Conservation (phyloP, 2,797 vertebrate species). For the Odontamblyopus lacepedii region DNA sequence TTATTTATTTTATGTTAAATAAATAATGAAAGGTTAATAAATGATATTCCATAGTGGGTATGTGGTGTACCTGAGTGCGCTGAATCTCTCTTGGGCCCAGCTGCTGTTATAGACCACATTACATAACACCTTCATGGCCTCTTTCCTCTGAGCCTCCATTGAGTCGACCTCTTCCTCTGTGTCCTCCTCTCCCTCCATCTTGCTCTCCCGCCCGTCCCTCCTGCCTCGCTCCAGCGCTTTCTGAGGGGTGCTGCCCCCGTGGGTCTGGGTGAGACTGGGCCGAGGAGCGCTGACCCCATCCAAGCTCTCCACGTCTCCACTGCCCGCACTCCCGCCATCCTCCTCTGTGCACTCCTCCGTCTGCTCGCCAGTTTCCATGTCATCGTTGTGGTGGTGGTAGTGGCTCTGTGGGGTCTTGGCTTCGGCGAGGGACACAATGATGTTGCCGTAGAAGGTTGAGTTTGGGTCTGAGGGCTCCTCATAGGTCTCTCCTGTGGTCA, state of each 20-base stretch:
- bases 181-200: constrained; percentile 58
- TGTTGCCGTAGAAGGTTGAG: constrained; percentile 62
- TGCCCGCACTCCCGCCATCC: constrained; percentile 44
- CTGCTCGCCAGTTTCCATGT: constrained; percentile 9
- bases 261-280: constrained; percentile 52
- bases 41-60: neutral
- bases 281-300: constrained; percentile 46
- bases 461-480: constrained; percentile 48
- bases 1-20: too few relatives aligned
- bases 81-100: constrained; percentile 80
- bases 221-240: constrained; percentile 60
- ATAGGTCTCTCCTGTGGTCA: constrained; percentile 35
- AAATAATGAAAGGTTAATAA: neutral
- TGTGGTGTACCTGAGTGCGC: constrained; percentile 65
- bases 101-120: constrained; percentile 83
- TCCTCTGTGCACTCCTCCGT: constrained; percentile 29
- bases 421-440: constrained; percentile 56
- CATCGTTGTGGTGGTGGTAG: constrained; percentile 13
- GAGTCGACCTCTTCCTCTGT: constrained; percentile 55
- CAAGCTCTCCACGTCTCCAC: constrained; percentile 47
- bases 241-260: constrained; percentile 42
- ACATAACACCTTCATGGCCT: constrained; percentile 82
- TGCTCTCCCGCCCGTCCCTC: constrained; percentile 69
- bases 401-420: constrained; percentile 42
- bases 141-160: constrained; percentile 71